Conservation (phyloP, 2,797 vertebrate species). For the Loriculus beryllinus region DNA sequence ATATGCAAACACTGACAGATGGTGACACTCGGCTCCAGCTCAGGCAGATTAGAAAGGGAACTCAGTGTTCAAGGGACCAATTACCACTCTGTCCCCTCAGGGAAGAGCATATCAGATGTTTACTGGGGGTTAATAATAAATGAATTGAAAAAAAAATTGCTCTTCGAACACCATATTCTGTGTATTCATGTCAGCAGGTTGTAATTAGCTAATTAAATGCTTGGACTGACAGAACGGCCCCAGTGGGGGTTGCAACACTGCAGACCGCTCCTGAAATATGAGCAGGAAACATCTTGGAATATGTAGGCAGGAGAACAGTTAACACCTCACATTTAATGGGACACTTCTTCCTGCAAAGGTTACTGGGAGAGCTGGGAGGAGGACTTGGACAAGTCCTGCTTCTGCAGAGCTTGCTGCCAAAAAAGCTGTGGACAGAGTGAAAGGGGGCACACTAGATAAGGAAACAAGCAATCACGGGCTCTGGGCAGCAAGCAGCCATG, state of each 20-base stretch:
- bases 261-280: slow-evolving; percentile 59
- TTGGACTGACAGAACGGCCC: slow-evolving; percentile 73
- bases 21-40: slow-evolving; percentile 72
- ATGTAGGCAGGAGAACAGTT: slow-evolving; percentile 52
- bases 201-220: slow-evolving; percentile 80
- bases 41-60: slow-evolving; percentile 73
- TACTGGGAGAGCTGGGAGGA: slow-evolving; percentile 51
- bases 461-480: background rate
- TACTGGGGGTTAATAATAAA: slow-evolving; percentile 74
- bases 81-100: slow-evolving; percentile 75
- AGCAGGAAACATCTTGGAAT: slow-evolving; percentile 70
- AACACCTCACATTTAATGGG: slow-evolving; percentile 52
- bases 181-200: slow-evolving; percentile 76
- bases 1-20: slow-evolving; percentile 76
- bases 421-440: background rate
- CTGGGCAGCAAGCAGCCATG: background rate
- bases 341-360: slow-evolving; percentile 59
- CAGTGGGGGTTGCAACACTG: slow-evolving; percentile 54
- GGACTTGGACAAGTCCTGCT: background rate
- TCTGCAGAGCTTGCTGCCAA: background rate
- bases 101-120: slow-evolving; percentile 77
- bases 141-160: slow-evolving; percentile 71
- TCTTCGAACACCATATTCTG: slow-evolving; percentile 65
- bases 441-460: background rate
- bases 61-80: slow-evolving; percentile 76